Evolutionary conservation across 2,888 invertebrate genomes (phyloP).

Genomic region (Empis livida): DNA sequence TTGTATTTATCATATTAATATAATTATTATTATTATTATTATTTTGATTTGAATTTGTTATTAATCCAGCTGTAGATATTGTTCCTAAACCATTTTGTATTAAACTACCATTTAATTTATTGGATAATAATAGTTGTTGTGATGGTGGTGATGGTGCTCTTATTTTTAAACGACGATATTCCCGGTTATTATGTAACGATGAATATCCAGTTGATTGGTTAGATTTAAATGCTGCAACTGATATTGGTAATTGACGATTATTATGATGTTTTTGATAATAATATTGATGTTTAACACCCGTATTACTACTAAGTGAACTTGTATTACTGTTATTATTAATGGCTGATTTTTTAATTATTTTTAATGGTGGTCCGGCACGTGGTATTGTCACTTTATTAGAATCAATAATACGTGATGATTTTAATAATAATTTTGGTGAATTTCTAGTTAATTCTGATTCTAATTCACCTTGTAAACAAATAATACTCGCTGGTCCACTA

Average conservation of each 20-base stretch:
- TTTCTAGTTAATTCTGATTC: constrained; percentile 11
- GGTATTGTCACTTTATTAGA: constrained; percentile 14
- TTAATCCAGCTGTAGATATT: constrained; percentile 7
- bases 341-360: not conserved
- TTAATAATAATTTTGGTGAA: not conserved
- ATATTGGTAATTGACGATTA: not conserved
- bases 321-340: not conserved
- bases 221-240: not conserved
- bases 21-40: not conserved
- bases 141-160: constrained; percentile 23
- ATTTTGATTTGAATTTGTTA: constrained; percentile 3
- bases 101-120: no score
- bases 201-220: constrained; percentile 10
- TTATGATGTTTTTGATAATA: not conserved
- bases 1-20: constrained; percentile 9
- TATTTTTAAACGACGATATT: constrained; percentile 28
- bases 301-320: not conserved
- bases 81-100: not conserved
- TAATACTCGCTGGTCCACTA: constrained; percentile 9
- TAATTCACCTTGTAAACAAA: constrained; percentile 11
- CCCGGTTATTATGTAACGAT: constrained; percentile 16
- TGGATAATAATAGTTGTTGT: no score
- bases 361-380: constrained; percentile 9
- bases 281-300: not conserved
- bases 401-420: constrained; percentile 4